A percentile compares a stretch with the other conserved stretches of the same genome.
Conservation (phyloP, 2,113 vertebrate genomes). For the Lepus europaeus region DNA sequence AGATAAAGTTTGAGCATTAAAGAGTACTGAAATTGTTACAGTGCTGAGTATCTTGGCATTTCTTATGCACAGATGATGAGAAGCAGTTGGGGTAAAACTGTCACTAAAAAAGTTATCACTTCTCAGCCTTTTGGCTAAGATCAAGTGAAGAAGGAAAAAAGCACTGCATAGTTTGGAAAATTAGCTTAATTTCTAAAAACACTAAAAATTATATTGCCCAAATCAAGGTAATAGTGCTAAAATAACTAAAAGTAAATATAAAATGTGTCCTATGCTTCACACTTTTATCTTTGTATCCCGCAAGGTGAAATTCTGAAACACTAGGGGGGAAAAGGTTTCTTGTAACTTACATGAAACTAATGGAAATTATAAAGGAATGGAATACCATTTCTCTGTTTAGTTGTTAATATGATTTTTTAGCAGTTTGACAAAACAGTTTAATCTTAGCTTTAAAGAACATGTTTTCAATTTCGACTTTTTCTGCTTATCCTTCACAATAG, state of each 20-base stretch:
- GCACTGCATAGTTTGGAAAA: background rate
- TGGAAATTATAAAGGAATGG: slow-evolving; percentile 56
- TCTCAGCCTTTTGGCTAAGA: too few species aligned
- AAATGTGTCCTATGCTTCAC: background rate
- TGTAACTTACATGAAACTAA: slow-evolving; percentile 22
- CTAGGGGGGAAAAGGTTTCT: slow-evolving; percentile 61
- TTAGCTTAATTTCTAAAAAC: slow-evolving; percentile 30
- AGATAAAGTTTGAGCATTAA: background rate
- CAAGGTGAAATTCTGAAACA: background rate
- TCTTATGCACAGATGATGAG: background rate
- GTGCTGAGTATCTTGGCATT: background rate
- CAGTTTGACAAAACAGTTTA: slow-evolving; percentile 77
- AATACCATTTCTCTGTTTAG: slow-evolving; percentile 71
- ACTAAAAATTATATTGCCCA: background rate
- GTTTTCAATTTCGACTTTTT: slow-evolving; percentile 82
- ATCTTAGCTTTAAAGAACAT: slow-evolving; percentile 81
- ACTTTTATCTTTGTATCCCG: background rate
- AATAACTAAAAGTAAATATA: slow-evolving; percentile 27
- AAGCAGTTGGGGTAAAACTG: background rate
- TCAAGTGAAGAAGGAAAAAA: background rate
- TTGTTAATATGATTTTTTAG: slow-evolving; percentile 77
- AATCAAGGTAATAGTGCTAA: slow-evolving; percentile 39
- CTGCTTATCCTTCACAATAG: slow-evolving; percentile 85
- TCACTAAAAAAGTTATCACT: background rate
- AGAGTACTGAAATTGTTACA: background rate